Percentiles rank a stretch among this genome's conserved stretches.
Conservation (phyloP, 2,113 vertebrate genomes). For the Trematomus loennbergii region DNA sequence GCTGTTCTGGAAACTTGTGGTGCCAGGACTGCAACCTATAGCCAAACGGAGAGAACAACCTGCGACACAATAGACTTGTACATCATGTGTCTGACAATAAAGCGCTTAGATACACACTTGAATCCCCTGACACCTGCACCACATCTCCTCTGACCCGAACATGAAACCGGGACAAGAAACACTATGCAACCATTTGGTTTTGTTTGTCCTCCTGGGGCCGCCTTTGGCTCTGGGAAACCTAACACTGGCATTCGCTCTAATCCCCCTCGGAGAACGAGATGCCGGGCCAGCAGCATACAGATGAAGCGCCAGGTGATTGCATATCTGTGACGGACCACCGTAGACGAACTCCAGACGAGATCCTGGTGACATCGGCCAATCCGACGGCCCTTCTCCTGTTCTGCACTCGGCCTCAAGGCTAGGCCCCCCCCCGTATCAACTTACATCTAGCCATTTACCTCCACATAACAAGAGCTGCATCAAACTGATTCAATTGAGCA, state of each 20-base stretch:
- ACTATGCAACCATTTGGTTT: conserved; percentile 67
- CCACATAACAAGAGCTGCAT: conserved; percentile 60
- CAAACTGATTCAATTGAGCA: conserved; percentile 69
- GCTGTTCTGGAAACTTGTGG: conserved; percentile 1
- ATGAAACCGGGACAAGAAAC: conserved; percentile 70
- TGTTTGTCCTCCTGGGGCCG: conserved; percentile 66
- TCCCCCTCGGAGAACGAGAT: conserved; percentile 62
- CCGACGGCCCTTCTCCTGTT: conserved; percentile 62
- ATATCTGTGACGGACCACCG: conserved; percentile 68
- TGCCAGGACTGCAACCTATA: not conserved
- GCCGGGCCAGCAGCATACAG: conserved; percentile 38
- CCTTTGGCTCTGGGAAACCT: conserved; percentile 66
- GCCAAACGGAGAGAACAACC: not conserved
- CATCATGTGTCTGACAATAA: conserved; percentile 14
- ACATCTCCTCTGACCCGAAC: conserved; percentile 69
- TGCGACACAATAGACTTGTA: conserved; percentile 9
- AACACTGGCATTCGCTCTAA: conserved; percentile 63
- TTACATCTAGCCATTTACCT: conserved; percentile 68
- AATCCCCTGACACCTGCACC: conserved; percentile 55
- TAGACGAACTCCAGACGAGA: conserved; percentile 37
- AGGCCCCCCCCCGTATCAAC: conserved; percentile 46
- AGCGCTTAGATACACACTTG: conserved; percentile 31
- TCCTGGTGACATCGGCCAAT: conserved; percentile 57
- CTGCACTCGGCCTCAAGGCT: conserved; percentile 50
- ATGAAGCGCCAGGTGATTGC: conserved; percentile 64